Conservation (phyloP, 2,888 invertebrate species). For the Acanthosepion pharaonis region DNA sequence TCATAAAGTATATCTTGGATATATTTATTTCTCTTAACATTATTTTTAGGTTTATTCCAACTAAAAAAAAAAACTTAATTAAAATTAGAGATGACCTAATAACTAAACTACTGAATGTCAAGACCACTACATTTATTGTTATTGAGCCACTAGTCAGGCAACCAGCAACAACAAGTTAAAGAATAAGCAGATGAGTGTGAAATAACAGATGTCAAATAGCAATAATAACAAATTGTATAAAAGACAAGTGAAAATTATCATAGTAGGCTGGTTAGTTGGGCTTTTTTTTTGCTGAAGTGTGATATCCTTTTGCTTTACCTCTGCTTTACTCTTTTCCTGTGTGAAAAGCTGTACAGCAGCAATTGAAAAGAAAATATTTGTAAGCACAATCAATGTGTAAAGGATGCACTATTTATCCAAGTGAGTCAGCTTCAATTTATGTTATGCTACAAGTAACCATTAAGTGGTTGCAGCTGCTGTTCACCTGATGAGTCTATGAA, state of each 20-base stretch:
- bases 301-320: not conserved
- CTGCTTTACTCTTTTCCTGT: not conserved
- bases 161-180: not conserved
- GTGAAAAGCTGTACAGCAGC: not conserved
- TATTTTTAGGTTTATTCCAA: too few relatives aligned
- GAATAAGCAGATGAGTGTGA: not conserved
- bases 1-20: too few relatives aligned
- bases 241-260: constrained; percentile 12
- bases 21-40: too few relatives aligned
- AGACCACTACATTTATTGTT: not conserved
- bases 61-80: too few relatives aligned
- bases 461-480: not conserved
- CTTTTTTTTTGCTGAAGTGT: not conserved
- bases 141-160: not conserved
- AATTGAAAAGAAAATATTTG: not conserved
- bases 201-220: not conserved
- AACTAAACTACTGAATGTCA: not conserved
- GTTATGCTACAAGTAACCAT: not conserved
- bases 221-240: not conserved
- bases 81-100: not conserved
- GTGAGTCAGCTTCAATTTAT: constrained; percentile 20
- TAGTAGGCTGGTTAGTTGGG: not conserved
- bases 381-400: not conserved
- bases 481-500: not conserved
- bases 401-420: not conserved